Base-by-base conservation (phyloP, 2,888 invertebrate species). In the Cerceris rybyensis region DNA sequence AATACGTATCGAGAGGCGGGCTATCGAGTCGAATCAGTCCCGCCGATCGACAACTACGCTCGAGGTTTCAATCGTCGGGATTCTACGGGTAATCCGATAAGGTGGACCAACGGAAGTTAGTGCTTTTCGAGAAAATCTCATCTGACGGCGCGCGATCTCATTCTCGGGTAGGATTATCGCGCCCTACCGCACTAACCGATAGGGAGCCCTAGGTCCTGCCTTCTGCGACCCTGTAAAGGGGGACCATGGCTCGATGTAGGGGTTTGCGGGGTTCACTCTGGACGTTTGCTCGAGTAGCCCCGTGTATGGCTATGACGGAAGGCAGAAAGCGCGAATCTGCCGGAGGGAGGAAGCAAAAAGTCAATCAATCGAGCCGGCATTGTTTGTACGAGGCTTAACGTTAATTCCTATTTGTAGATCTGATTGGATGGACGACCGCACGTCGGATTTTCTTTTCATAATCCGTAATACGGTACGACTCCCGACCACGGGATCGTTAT, bases 341-440 rank as follows among this genome's bases (percentile, higher is more conserved):
- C 46, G 60, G 14, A 60, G 43, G 66, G 69, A 60, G 66, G 76
- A 74, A 79, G 84, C 86, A 86, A 90, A 91, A 92, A 91, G 91
- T 91, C 90, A 91, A 91, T 92, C 90, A 91, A 89, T 91, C 88
- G 86, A 74, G 80, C 78, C 82, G 75, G 83, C 87, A 88, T 91
- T 91, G 91, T 91, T 92, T 92, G 91, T 81, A 88, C 87, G 86
- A 78, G 88, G 90, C 89, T 91, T 88, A 89, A 88, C 88, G 88
- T 85, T 90, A 90, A 91, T 91, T 90, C 90, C 89, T 91, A 90
- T 91, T 91, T 92, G 91, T 89, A 87, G 88, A 87, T 89, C 88
- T 87, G 88, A 90, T 90, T 90, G 89, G 84, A 78, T 82, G 83
- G 83, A 80, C 83, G 85, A 75, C 82, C 86, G 83, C 86, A 82